These are phyloP conservation scores for Entomobrya multifasciata DNA, from an alignment of 2,888 invertebrate genomes.

Conservation along the genomic window DNA sequence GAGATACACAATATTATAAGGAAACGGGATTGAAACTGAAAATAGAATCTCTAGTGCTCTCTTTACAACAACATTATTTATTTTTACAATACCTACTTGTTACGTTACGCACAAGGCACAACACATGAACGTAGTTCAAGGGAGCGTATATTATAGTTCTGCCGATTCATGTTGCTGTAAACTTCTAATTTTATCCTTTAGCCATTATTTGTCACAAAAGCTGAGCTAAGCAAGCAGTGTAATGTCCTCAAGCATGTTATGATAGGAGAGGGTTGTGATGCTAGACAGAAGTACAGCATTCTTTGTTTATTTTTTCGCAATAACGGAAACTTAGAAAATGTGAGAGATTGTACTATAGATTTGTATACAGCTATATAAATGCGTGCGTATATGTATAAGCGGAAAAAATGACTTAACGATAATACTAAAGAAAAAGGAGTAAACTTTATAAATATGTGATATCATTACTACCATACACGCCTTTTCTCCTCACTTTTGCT, in stretches of 20 bases:
- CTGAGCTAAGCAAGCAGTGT: constrained; percentile 33
- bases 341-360: background rate
- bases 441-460: constrained; percentile 10
- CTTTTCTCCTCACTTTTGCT: constrained; percentile 14
- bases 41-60: constrained; percentile 9
- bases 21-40: constrained; percentile 4
- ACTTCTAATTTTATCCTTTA: background rate
- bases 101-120: background rate
- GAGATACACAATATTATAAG: background rate
- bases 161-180: background rate
- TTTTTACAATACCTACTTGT: background rate
- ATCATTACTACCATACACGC: background rate
- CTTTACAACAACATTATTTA: background rate
- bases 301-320: constrained; percentile 20
- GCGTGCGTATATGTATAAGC: background rate
- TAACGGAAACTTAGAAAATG: background rate
- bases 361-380: background rate
- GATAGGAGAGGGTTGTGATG: background rate
- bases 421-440: background rate
- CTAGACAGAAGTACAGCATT: too few species aligned
- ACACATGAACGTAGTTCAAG: background rate
- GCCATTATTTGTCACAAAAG: constrained; percentile 30
- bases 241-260: constrained; percentile 23
- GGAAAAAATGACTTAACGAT: background rate
- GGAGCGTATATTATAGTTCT: too few species aligned